Conservation (phyloP, 1,140 invertebrate species). For the Neuroterus valhalla region DNA sequence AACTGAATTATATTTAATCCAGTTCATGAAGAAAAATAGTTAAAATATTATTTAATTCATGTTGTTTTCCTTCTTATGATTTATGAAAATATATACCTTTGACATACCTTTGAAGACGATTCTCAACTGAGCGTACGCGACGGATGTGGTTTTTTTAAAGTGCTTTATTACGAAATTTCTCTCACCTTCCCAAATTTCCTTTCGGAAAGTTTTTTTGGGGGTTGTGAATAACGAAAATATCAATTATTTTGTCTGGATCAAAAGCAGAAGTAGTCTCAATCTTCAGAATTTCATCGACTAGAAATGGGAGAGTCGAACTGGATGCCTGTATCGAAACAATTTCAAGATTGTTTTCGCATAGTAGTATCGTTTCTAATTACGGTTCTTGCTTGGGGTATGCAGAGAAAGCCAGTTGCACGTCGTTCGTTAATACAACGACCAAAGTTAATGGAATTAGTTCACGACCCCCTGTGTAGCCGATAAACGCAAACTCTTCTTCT, state of each 20-base stretch:
- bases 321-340: constrained; percentile 5
- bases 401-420: constrained; percentile 25
- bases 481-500: constrained; percentile 44
- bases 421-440: constrained; percentile 44
- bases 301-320: constrained; percentile 18
- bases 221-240: too few species aligned
- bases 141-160: too few species aligned
- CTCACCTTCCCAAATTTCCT: too few species aligned
- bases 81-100: too few species aligned
- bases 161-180: too few species aligned
- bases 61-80: too few species aligned
- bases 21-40: too few species aligned
- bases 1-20: too few species aligned
- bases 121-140: too few species aligned
- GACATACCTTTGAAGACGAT: too few species aligned
- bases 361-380: constrained; percentile 44
- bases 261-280: background rate
- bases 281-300: background rate
- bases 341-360: constrained; percentile 13
- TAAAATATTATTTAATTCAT: too few species aligned
- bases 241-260: background rate
- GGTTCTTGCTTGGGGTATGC: constrained; percentile 32
- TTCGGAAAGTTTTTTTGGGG: too few species aligned
- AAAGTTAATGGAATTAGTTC: constrained; percentile 55
- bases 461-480: constrained; percentile 40